A percentile compares a stretch with the other conserved stretches of the same genome.
phyloP scores from a whole-genome alignment of 2,888 invertebrate species.

The Nymphalis polychloros region DNA sequence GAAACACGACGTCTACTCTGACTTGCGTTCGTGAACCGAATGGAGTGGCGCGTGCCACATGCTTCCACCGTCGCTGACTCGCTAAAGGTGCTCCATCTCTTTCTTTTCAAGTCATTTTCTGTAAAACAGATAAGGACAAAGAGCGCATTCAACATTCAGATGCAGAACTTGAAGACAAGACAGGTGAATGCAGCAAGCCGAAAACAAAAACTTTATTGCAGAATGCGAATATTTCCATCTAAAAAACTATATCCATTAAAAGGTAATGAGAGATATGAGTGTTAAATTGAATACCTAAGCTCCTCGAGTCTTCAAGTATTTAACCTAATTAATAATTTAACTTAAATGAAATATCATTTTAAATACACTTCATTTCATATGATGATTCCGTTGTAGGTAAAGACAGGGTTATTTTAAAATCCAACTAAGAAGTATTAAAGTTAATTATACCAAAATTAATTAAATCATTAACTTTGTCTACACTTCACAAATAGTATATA shows the following conservation, averaged over 20 bases:
- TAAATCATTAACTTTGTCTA: no score
- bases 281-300: not conserved
- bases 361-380: no score
- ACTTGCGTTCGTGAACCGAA: constrained; percentile 71
- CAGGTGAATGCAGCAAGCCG: constrained; percentile 66
- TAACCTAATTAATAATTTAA: no score
- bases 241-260: constrained; percentile 20
- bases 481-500: no score
- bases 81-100: constrained; percentile 63
- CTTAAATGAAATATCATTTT: no score
- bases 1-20: constrained; percentile 58
- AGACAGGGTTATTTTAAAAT: no score
- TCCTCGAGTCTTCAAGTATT: no score
- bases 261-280: not conserved
- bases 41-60: constrained; percentile 78
- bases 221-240: constrained; percentile 21
- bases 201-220: constrained; percentile 33
- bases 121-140: constrained; percentile 65
- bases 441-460: no score
- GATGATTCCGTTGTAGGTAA: no score
- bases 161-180: constrained; percentile 55
- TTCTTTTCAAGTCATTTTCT: constrained; percentile 54
- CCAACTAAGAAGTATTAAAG: no score
- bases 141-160: constrained; percentile 51
- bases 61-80: constrained; percentile 55